Evolutionary conservation across 1,140 invertebrate species (phyloP), one percentile per base, ranked within the genome.

Genomic region (Gonatopus flavifemur): DNA sequence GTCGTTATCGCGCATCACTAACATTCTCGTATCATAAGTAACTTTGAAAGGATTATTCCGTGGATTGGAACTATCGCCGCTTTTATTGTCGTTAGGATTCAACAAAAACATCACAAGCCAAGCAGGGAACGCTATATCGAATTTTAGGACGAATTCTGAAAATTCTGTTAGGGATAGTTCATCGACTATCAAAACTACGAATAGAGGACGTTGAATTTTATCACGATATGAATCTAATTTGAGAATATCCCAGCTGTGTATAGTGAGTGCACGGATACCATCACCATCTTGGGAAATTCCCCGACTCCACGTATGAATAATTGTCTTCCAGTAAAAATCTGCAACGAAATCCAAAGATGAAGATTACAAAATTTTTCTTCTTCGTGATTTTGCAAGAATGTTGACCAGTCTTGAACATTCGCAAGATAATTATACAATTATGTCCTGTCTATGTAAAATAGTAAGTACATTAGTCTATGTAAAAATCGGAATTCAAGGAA

Each of bases 61-160:
- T 2, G 63, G 58, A 15, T 37, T 21, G 6, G 8, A 16, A 28
- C 64, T 65, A 31, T 50, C 24, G 7, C 35, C 1, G 8, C 42
- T 21, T 10, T 55, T 15, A 0, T 41, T 18, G 13, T 35, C 20
- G 1, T 28, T 35, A 3, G 15, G 4, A 3, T 42, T 21, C 1
- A 44, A 47, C 9, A 53, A 25, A 16, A 69, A 69, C 13, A 66
- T 18, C 6, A 68, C 22, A 2, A 69, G 18, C 67, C 67, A 69
- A 1, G 36, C 31, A 22, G 56, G 45, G 3, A 44, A 55, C 1
- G 49, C 55, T 10, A 61, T 58, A 40, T 64, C 42, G 32, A 64
- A 28, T 2, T 36, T 20, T 16, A 8, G 36, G 5, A 49, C 59
- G 6, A 8, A 37, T 19, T 20, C 24, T 1, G 13, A 15, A 18